Evolutionary conservation across 2,113 vertebrate species (phyloP).

Genomic region (Lota lota): DNA sequence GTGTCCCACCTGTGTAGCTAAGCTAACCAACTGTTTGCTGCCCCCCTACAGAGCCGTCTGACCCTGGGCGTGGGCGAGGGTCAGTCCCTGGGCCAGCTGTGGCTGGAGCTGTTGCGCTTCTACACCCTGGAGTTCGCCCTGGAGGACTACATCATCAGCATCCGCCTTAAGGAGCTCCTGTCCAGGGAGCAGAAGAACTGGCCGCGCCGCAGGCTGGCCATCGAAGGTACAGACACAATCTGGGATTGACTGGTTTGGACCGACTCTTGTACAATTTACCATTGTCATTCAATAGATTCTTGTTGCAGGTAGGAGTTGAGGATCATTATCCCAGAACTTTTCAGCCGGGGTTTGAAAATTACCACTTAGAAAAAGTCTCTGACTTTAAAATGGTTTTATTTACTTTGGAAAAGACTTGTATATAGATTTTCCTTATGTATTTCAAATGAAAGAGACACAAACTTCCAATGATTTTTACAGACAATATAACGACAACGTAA

Average conservation of each 20-base stretch:
- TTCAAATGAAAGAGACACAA: too few species aligned
- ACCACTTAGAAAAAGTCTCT: too few species aligned
- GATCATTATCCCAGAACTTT: too few species aligned
- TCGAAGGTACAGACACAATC: slow-evolving; percentile 81
- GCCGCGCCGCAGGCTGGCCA: slow-evolving; percentile 94
- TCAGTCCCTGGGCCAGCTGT: slow-evolving; percentile 86
- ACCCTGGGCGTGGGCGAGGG: slow-evolving; percentile 71
- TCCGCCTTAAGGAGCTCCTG: slow-evolving; percentile 87
- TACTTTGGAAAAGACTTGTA: neutral
- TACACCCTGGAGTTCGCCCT: slow-evolving; percentile 97
- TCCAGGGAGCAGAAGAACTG: slow-evolving; percentile 94
- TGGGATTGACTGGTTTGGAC: neutral
- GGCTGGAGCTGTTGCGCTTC: slow-evolving; percentile 95
- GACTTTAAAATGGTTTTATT: too few species aligned
- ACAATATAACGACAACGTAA: too few species aligned
- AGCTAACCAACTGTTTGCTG: neutral
- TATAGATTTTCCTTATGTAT: too few species aligned
- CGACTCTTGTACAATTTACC: neutral
- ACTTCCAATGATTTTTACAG: too few species aligned
- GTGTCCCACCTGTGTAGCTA: neutral
- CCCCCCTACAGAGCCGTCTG: slow-evolving; percentile 75
- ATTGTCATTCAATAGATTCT: neutral
- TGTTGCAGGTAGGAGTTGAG: too few species aligned
- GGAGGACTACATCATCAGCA: slow-evolving; percentile 94
- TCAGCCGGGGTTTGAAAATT: too few species aligned